Percentiles rank a stretch among this genome's conserved stretches.
Conservation (phyloP, 2,113 vertebrate genomes). For the Boulengeromyrus knoepffleri region DNA sequence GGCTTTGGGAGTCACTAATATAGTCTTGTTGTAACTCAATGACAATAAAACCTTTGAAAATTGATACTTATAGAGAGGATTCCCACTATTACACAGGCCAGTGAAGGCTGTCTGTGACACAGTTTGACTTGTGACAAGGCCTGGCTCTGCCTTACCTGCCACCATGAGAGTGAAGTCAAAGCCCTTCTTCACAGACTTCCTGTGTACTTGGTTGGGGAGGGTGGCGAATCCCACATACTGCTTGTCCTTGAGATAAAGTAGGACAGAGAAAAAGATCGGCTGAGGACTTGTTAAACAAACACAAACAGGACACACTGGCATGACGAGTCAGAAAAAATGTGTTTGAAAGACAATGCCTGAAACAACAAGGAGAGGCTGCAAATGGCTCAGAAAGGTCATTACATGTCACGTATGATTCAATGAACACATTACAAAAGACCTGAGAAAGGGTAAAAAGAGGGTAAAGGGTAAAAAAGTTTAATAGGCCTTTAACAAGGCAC, state of each 20-base stretch:
- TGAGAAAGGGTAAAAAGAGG: not conserved
- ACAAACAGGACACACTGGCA: not conserved
- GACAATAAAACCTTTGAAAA: not conserved
- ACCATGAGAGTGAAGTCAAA: conserved; percentile 99
- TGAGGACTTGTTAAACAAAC: not conserved
- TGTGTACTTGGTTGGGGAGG: conserved; percentile 93
- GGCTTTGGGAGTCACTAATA: not conserved
- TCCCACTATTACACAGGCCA: not conserved
- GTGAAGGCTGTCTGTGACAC: not conserved
- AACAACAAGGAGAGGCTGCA: conserved; percentile 22
- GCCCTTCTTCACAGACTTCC: conserved; percentile 97
- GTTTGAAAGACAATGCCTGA: conserved; percentile 24
- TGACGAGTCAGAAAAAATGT: not conserved
- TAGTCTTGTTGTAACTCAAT: not conserved
- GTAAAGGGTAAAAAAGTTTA: not conserved
- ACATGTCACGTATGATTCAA: not conserved
- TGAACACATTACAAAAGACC: not conserved
- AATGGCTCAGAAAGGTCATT: not conserved
- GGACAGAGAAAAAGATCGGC: conserved; percentile 21
- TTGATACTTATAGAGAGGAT: not conserved
- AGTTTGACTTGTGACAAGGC: not conserved
- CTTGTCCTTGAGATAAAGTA: conserved; percentile 72
- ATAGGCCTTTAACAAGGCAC: not conserved
- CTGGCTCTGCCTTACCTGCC: conserved; percentile 67
- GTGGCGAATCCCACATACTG: conserved; percentile 98